Evolutionary conservation across 2,113 vertebrate species (phyloP).

Genomic region (Paedocypris sp.): DNA sequence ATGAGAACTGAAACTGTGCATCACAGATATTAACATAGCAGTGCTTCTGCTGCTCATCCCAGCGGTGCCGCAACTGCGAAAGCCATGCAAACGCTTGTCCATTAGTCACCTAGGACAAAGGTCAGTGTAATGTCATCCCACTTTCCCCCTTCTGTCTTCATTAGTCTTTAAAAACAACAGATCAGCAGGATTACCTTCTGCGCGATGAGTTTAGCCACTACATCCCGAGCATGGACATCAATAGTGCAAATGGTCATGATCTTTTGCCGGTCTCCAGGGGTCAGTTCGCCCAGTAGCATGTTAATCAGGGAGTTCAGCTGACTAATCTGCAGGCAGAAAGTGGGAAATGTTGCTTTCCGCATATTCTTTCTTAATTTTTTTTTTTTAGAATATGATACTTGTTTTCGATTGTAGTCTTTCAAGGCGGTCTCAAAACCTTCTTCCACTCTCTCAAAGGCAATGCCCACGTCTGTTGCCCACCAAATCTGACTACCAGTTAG

Average conservation of each 20-base stretch:
- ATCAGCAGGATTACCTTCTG: conserved; percentile 61
- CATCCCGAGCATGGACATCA: conserved; percentile 75
- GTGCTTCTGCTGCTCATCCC: conserved; percentile 61
- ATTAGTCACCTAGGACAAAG: conserved; percentile 54
- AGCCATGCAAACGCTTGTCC: conserved; percentile 70
- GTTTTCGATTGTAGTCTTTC: conserved; percentile 56
- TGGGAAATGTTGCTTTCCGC: no score
- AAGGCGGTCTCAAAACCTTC: conserved; percentile 60
- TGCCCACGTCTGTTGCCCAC: conserved; percentile 61
- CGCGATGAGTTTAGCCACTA: conserved; percentile 70
- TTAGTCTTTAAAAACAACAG: no score
- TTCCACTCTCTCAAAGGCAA: conserved; percentile 61
- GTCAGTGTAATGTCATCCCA: not conserved
- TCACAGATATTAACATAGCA: conserved; percentile 73
- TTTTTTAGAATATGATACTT: no score
- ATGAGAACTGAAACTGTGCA: conserved; percentile 72
- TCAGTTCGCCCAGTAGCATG: conserved; percentile 80
- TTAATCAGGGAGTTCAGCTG: conserved; percentile 85
- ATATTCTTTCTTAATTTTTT: no score
- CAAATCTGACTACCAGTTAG: conserved; percentile 63
- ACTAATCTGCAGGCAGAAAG: conserved; percentile 63
- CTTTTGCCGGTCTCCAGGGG: conserved; percentile 77
- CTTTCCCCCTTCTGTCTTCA: not conserved
- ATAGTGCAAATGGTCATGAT: conserved; percentile 80
- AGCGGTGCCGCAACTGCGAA: conserved; percentile 67